phyloP scores from a whole-genome alignment of 2,888 invertebrate species.

The Drosophila nr. perissopoda region DNA sequence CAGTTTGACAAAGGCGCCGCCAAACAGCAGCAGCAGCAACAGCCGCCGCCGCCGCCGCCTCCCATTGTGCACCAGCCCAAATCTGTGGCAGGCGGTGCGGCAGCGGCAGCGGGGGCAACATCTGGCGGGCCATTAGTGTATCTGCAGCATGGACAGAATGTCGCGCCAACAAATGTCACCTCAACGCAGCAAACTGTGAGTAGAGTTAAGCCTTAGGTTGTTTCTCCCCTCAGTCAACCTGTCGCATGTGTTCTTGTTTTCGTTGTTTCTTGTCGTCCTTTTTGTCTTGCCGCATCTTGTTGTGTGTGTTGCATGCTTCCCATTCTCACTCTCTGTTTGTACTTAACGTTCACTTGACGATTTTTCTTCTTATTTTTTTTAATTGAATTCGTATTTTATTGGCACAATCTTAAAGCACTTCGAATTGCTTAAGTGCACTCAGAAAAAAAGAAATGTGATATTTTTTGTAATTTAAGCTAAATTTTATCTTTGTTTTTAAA shows the following conservation, averaged over 20 bases:
- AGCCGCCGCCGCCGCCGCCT: slow-evolving; percentile 42
- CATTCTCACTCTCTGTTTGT: slow-evolving; percentile 26
- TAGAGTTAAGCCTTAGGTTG: slow-evolving; percentile 62
- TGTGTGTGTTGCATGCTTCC: slow-evolving; percentile 42
- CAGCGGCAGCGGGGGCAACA: slow-evolving; percentile 13
- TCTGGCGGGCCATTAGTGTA: slow-evolving; percentile 76
- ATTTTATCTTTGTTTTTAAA: neutral
- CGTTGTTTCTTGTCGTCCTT: slow-evolving; percentile 28
- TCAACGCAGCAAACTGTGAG: slow-evolving; percentile 83
- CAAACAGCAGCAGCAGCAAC: slow-evolving; percentile 29
- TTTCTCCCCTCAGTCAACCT: slow-evolving; percentile 45
- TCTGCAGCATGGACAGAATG: slow-evolving; percentile 80
- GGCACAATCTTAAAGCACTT: slow-evolving; percentile 63
- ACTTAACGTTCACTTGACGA: slow-evolving; percentile 31
- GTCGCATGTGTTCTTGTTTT: slow-evolving; percentile 66
- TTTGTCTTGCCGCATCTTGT: slow-evolving; percentile 47
- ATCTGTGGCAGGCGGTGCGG: slow-evolving; percentile 23
- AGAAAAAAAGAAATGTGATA: neutral
- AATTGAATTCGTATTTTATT: slow-evolving; percentile 74
- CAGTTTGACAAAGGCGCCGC: slow-evolving; percentile 83
- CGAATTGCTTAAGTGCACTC: slow-evolving; percentile 26
- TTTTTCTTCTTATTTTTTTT: slow-evolving; percentile 38
- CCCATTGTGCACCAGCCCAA: slow-evolving; percentile 81
- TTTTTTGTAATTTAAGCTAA: neutral
- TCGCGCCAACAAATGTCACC: slow-evolving; percentile 69